These are phyloP conservation scores for Siderastrea siderea DNA, from an alignment of 92 coral and sea anemone species.

Conservation along the genomic window DNA sequence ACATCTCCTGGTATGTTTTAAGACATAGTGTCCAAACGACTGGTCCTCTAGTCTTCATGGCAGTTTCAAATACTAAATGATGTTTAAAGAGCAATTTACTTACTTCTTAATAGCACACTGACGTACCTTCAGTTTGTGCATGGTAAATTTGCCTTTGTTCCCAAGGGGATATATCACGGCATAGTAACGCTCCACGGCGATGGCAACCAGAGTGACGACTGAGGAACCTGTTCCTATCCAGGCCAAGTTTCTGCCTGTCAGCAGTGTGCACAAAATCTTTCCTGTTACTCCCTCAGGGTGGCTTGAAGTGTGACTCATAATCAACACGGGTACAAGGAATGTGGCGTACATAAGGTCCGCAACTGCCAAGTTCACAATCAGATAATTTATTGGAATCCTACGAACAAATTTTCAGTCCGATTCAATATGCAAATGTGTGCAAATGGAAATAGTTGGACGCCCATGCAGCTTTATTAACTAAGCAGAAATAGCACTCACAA, in stretches of 20 bases:
- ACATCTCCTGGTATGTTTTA: too few relatives aligned
- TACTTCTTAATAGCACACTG: not conserved
- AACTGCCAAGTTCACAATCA: not conserved
- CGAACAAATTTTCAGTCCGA: too few relatives aligned
- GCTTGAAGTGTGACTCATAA: not conserved
- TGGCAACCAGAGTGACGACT: not conserved
- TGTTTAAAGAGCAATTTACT: too few relatives aligned
- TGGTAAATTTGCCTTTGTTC: slow-evolving; percentile 1
- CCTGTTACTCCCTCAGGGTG: not conserved
- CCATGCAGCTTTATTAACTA: too few relatives aligned
- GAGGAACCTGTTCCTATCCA: not conserved
- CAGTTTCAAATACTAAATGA: too few relatives aligned
- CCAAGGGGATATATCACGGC: not conserved
- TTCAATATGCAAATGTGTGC: too few relatives aligned
- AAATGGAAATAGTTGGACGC: too few relatives aligned
- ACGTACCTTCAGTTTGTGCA: not conserved
- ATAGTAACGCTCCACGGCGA: not conserved
- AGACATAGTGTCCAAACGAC: too few relatives aligned
- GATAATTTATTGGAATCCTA: slow-evolving; percentile 14
- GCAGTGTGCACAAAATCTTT: not conserved
- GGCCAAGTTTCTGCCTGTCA: not conserved
- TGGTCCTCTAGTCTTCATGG: not conserved
- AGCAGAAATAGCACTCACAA: too few relatives aligned
- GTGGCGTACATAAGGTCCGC: not conserved
- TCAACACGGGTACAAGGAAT: not conserved